phyloP scores from a whole-genome alignment of 2,888 invertebrate species.

The Odontothrips loti region DNA sequence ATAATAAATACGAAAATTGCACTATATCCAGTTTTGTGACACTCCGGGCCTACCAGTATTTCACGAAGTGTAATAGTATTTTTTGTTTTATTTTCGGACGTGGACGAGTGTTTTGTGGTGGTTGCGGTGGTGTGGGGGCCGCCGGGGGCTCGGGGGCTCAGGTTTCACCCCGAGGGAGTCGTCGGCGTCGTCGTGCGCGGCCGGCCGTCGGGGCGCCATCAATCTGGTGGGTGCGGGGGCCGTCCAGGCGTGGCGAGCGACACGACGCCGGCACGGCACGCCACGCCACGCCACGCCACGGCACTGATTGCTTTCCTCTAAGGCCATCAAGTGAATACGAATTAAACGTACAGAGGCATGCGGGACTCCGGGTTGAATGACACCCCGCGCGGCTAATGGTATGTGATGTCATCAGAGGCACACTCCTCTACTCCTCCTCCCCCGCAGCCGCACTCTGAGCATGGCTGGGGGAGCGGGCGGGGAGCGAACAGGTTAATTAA shows the following conservation, averaged over 20 bases:
- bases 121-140: too few species aligned
- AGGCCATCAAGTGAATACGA: slow-evolving; percentile 20
- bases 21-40: too few species aligned
- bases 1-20: too few species aligned
- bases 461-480: neutral
- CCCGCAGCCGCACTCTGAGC: neutral
- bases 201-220: too few species aligned
- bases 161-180: slow-evolving; percentile 18
- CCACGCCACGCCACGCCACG: neutral
- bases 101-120: too few species aligned
- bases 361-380: neutral
- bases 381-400: slow-evolving; percentile 4
- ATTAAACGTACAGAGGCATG: slow-evolving; percentile 1
- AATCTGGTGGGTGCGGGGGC: too few species aligned
- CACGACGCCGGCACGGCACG: neutral
- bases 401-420: slow-evolving; percentile 5
- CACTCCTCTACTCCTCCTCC: too few species aligned
- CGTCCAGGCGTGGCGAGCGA: too few species aligned
- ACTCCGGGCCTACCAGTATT: too few species aligned
- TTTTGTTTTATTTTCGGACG: too few species aligned
- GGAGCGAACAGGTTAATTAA: slow-evolving; percentile 15
- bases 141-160: neutral
- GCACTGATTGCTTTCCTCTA: too few species aligned
- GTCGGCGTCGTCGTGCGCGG: neutral
- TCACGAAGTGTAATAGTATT: too few species aligned